These are phyloP conservation scores for Eubucco bourcierii DNA, from an alignment of 2,113 vertebrate species.

Conservation along the genomic window DNA sequence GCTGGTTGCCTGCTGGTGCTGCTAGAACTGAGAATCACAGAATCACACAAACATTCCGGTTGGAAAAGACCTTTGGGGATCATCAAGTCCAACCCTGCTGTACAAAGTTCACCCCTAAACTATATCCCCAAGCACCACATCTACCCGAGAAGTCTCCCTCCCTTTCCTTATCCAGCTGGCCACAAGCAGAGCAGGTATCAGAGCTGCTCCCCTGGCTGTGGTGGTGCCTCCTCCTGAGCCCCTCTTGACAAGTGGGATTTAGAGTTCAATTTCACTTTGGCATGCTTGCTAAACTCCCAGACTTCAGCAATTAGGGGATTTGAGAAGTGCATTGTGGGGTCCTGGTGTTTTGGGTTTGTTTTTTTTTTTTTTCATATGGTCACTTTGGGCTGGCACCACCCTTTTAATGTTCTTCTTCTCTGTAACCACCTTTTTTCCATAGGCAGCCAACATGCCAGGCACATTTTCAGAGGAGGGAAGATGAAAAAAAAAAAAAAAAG, in stretches of 20 bases:
- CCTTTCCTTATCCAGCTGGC: not conserved
- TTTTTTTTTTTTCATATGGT: constrained; percentile 27
- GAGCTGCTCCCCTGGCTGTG: not conserved
- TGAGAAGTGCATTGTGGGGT: not conserved
- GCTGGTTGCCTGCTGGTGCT: not conserved
- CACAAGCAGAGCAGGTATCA: not conserved
- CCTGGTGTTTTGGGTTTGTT: not conserved
- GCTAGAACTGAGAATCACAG: not conserved
- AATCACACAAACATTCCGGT: too few relatives aligned
- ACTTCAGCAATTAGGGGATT: not conserved
- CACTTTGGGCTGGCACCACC: not conserved
- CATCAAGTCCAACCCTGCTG: too few relatives aligned
- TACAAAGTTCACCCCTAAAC: too few relatives aligned
- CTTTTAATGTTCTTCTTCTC: not conserved
- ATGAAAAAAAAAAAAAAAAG: constrained; percentile 15
- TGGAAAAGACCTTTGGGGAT: too few relatives aligned
- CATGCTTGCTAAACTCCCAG: not conserved
- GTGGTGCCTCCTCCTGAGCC: not conserved
- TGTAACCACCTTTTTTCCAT: not conserved
- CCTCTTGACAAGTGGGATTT: not conserved
- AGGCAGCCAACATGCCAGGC: not conserved
- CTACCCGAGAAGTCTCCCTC: too few relatives aligned
- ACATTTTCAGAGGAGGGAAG: constrained; percentile 33
- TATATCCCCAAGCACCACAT: too few relatives aligned
- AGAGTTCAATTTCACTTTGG: not conserved